A percentile compares a stretch with the other conserved stretches of the same genome.
Evolutionary conservation across 1,140 invertebrate genomes (phyloP).

Genomic region (Portunus trituberculatus): DNA sequence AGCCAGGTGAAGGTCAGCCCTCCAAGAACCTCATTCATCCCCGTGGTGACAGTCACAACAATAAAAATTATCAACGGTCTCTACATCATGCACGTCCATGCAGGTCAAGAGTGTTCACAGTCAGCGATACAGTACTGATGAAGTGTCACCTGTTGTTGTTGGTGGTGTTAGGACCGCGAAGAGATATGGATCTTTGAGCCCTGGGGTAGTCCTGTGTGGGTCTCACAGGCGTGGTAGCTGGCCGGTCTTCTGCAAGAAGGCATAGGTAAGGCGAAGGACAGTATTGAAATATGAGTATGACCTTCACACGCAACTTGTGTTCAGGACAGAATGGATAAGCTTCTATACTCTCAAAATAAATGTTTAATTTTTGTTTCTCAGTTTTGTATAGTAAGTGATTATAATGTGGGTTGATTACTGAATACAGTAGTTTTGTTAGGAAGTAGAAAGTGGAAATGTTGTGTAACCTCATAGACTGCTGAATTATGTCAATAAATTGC

Average conservation of each 20-base stretch:
- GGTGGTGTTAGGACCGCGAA: background rate
- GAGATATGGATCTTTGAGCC: background rate
- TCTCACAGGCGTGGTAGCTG: too few relatives aligned
- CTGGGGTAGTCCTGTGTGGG: too few relatives aligned
- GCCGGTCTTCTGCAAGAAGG: too few relatives aligned
- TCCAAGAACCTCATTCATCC: background rate
- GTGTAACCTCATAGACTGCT: too few relatives aligned
- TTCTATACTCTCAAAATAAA: too few relatives aligned
- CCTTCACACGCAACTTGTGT: conserved; percentile 51
- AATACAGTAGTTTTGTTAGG: conserved; percentile 4
- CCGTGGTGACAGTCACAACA: conserved; percentile 35
- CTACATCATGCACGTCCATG: conserved; percentile 39
- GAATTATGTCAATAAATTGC: too few relatives aligned
- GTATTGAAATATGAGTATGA: conserved; percentile 41
- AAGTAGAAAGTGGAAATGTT: conserved; percentile 44
- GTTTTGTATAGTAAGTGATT: conserved; percentile 48
- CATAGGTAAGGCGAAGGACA: too few relatives aligned
- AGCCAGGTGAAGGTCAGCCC: conserved; percentile 42
- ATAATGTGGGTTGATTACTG: conserved; percentile 52
- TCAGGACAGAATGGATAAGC: conserved; percentile 47
- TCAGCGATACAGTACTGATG: conserved; percentile 27
- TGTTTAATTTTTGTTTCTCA: conserved; percentile 7
- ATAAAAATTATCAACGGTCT: conserved; percentile 29
- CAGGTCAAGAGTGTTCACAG: conserved; percentile 30
- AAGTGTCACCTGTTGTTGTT: background rate